Percentiles rank a stretch among this genome's conserved stretches.
Evolutionary conservation across 2,888 invertebrate species (phyloP).

Genomic region (Aspidiotus destructor): DNA sequence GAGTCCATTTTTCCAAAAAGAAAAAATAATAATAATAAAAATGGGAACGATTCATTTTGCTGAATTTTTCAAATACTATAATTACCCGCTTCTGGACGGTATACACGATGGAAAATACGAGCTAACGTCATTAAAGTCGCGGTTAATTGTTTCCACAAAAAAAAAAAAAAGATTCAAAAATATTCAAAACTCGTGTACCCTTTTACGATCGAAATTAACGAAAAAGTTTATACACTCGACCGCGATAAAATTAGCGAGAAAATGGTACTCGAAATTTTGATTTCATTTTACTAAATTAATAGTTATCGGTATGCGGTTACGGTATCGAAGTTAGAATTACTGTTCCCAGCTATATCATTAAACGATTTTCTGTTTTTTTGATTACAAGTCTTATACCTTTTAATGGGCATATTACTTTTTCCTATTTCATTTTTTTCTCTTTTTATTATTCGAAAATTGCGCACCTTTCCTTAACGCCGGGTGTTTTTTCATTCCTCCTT

Average conservation of each 20-base stretch:
- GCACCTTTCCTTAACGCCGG: neutral
- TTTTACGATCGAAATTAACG: too few relatives aligned
- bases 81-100: too few relatives aligned
- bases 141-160: too few relatives aligned
- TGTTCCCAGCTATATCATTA: conserved; percentile 22
- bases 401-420: conserved; percentile 22
- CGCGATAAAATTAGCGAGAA: conserved; percentile 16
- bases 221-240: neutral
- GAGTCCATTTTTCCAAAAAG: too few relatives aligned
- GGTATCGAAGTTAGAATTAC: conserved; percentile 27
- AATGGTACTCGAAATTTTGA: conserved; percentile 25
- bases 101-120: too few relatives aligned
- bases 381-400: conserved; percentile 15
- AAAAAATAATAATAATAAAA: too few relatives aligned
- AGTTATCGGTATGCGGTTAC: conserved; percentile 20
- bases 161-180: too few relatives aligned
- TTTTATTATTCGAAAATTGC: conserved; percentile 3
- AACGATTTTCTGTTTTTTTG: conserved; percentile 31
- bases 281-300: conserved; percentile 24
- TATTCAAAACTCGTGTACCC: too few relatives aligned
- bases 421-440: neutral
- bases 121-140: too few relatives aligned
- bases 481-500: neutral
- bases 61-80: too few relatives aligned
- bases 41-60: too few relatives aligned